Evolutionary conservation across 2,888 invertebrate species (phyloP).

Genomic region (Lepidochitona cinerea): DNA sequence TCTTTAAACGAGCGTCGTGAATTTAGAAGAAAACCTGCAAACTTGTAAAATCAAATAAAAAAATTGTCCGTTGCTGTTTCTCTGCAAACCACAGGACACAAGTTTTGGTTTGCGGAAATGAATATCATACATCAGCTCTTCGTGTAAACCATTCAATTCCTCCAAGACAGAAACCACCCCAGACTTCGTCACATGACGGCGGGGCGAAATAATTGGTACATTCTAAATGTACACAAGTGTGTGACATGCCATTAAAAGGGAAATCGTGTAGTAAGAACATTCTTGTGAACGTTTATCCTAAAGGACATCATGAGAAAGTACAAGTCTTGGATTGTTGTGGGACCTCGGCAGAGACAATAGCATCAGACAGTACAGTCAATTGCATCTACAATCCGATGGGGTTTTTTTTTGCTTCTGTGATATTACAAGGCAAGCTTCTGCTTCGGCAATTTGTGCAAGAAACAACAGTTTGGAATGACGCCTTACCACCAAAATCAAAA

Average conservation of each 20-base stretch:
- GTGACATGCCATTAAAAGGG: background rate
- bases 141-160: no score
- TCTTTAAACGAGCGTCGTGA: no score
- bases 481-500: background rate
- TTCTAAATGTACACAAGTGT: no score
- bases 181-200: no score
- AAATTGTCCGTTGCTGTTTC: no score
- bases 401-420: slow-evolving; percentile 16
- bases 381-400: slow-evolving; percentile 23
- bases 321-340: slow-evolving; percentile 10
- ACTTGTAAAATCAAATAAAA: no score
- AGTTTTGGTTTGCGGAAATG: background rate
- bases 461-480: slow-evolving; percentile 17
- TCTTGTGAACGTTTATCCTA: background rate
- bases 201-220: no score
- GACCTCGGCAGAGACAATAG: slow-evolving; percentile 10
- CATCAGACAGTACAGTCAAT: slow-evolving; percentile 15
- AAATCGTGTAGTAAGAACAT: background rate
- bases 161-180: no score
- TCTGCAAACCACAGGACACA: no score
- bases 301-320: background rate
- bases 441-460: slow-evolving; percentile 8
- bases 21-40: no score
- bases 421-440: slow-evolving; percentile 18
- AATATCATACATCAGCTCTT: background rate